Conservation (phyloP, 2,888 invertebrate species). For the Clunio marinus region DNA sequence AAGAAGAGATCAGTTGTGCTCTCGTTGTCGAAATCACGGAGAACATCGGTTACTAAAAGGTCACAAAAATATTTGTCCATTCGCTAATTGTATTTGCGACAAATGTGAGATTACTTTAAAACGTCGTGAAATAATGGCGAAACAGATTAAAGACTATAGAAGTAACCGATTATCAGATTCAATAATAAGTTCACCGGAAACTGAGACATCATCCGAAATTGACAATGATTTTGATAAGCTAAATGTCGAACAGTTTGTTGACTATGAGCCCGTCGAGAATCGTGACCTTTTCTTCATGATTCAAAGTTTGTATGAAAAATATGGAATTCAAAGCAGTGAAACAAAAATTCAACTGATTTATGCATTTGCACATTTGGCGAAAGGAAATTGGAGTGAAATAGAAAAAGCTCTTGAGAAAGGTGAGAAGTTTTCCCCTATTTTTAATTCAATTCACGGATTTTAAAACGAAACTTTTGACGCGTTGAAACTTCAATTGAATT, state of each 20-base stretch:
- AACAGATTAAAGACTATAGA: conserved; percentile 30
- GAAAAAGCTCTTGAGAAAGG: conserved; percentile 8
- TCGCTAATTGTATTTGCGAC: neutral
- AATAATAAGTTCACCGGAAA: neutral
- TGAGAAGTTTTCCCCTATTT: no score
- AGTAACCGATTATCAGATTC: neutral
- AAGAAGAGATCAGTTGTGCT: conserved; percentile 26
- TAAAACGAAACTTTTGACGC: no score
- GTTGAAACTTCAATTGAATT: no score
- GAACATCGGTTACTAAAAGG: neutral
- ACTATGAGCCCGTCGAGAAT: neutral
- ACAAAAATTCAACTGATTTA: conserved; percentile 12
- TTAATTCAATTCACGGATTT: no score
- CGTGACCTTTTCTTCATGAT: conserved; percentile 11
- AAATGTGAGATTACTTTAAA: conserved; percentile 21
- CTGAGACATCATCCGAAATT: neutral
- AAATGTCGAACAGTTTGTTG: neutral
- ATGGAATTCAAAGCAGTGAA: neutral
- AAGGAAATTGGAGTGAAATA: neutral
- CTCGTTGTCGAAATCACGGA: conserved; percentile 26
- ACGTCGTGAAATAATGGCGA: conserved; percentile 31
- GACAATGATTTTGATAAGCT: neutral
- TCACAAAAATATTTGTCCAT: conserved; percentile 21
- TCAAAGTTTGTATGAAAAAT: conserved; percentile 24
- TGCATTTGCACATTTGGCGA: conserved; percentile 20